Evolutionary conservation across 23 tunicate genomes (phyloP).

Genomic region (Corella eumyota): DNA sequence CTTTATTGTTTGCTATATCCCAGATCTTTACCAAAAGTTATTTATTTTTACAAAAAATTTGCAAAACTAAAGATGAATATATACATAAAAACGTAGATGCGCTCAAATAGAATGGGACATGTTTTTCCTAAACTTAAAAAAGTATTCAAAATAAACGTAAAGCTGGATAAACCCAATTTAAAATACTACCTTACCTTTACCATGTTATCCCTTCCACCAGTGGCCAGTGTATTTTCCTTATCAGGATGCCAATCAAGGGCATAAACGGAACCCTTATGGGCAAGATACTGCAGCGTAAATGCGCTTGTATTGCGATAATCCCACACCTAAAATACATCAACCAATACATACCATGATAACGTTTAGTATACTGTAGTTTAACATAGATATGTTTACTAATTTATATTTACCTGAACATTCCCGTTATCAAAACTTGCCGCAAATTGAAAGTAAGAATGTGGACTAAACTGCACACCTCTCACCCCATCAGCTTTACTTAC

Average conservation of each 20-base stretch:
- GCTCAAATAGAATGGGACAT: too few species aligned
- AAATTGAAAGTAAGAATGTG: constrained; percentile 51
- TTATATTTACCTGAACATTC: constrained; percentile 49
- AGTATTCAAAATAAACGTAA: too few species aligned
- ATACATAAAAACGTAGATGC: too few species aligned
- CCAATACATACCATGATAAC: not conserved
- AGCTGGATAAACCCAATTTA: too few species aligned
- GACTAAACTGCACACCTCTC: constrained; percentile 67
- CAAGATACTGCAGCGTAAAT: constrained; percentile 34
- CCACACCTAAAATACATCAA: constrained; percentile 27
- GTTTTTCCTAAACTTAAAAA: too few species aligned
- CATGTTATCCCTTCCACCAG: constrained; percentile 89
- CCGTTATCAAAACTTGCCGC: constrained; percentile 83
- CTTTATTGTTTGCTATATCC: constrained; percentile 22
- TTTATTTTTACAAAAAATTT: not conserved
- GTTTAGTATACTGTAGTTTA: too few species aligned
- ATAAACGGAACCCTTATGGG: constrained; percentile 84
- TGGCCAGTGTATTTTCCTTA: constrained; percentile 51
- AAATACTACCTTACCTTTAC: constrained; percentile 26
- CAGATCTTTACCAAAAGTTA: constrained; percentile 24
- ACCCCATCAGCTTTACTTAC: constrained; percentile 57
- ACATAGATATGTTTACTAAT: too few species aligned
- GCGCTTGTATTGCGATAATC: constrained; percentile 33
- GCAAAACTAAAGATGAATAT: not conserved
- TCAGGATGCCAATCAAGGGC: constrained; percentile 87